Conservation (phyloP, 2,888 invertebrate genomes). For the Xylota sylvarum region DNA sequence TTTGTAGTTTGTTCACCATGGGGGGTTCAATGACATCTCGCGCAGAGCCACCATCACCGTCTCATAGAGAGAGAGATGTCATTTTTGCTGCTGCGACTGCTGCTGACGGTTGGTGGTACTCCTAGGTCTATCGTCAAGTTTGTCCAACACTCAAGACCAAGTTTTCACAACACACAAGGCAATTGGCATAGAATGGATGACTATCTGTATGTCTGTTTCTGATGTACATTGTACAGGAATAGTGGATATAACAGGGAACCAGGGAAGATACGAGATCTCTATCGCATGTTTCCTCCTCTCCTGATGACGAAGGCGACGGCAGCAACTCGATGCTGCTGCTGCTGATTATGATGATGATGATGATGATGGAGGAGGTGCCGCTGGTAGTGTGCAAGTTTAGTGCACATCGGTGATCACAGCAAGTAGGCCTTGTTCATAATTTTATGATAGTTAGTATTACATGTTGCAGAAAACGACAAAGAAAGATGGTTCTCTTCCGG, state of each 20-base stretch:
- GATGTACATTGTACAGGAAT: slow-evolving; percentile 20
- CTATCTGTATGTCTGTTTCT: slow-evolving; percentile 45
- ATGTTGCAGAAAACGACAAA: slow-evolving; percentile 34
- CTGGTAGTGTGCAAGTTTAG: slow-evolving; percentile 53
- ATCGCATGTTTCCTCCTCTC: slow-evolving; percentile 51
- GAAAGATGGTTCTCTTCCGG: slow-evolving; percentile 68
- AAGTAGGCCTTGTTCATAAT: slow-evolving; percentile 71
- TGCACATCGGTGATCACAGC: slow-evolving; percentile 68
- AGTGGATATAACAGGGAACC: slow-evolving; percentile 52
- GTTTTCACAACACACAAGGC: slow-evolving; percentile 56
- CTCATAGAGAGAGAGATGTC: slow-evolving; percentile 32
- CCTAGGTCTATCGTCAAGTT: slow-evolving; percentile 54
- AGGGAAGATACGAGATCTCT: slow-evolving; percentile 63
- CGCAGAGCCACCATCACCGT: slow-evolving; percentile 44
- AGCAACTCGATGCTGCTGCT: too few relatives aligned
- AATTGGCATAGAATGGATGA: slow-evolving; percentile 67
- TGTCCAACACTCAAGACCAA: slow-evolving; percentile 70
- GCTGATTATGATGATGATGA: slow-evolving; percentile 34
- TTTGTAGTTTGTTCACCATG: slow-evolving; percentile 71
- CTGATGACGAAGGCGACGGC: neutral
- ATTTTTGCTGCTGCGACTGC: slow-evolving; percentile 13
- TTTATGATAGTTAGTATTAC: slow-evolving; percentile 73
- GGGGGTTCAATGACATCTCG: slow-evolving; percentile 75
- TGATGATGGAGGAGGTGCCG: slow-evolving; percentile 64
- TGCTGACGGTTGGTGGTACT: slow-evolving; percentile 6